These are phyloP conservation scores for Odontamblyopus lacepedii DNA, from an alignment of 2,797 vertebrate genomes.

Conservation along the genomic window DNA sequence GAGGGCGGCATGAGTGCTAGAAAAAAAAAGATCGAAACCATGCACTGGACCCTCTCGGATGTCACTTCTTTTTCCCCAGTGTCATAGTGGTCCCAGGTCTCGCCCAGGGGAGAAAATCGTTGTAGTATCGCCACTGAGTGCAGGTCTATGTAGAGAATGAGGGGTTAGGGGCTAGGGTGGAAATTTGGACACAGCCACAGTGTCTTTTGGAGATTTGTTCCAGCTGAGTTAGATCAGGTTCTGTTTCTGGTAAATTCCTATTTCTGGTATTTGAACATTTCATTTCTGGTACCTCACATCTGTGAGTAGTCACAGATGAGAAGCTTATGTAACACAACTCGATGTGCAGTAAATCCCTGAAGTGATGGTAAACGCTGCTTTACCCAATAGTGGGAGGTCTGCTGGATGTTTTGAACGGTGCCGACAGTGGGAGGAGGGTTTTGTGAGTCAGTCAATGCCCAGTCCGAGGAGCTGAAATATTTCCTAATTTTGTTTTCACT, in stretches of 20 bases:
- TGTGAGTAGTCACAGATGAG: not conserved
- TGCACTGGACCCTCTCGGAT: no score
- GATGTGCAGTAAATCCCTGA: not conserved
- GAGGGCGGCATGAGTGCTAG: no score
- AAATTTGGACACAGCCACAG: not conserved
- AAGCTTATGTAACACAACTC: not conserved
- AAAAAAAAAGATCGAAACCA: no score
- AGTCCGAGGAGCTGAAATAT: not conserved
- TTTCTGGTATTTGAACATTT: not conserved
- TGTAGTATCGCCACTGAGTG: no score
- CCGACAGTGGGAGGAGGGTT: constrained; percentile 6
- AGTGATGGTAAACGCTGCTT: constrained; percentile 2
- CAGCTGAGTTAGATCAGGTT: not conserved
- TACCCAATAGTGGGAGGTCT: not conserved
- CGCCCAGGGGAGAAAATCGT: no score
- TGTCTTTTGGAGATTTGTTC: not conserved
- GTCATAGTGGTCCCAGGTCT: no score
- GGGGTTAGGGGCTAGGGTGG: no score
- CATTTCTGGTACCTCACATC: not conserved
- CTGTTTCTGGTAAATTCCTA: no score
- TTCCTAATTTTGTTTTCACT: constrained; percentile 27
- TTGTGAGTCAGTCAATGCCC: not conserved
- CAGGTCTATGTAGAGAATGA: no score
- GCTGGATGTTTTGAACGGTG: constrained; percentile 10
- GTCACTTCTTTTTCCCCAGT: no score